Percentiles rank a stretch among this genome's conserved stretches.
Evolutionary conservation across 2,888 invertebrate species (phyloP).

Genomic region (Prenolepis imparis): DNA sequence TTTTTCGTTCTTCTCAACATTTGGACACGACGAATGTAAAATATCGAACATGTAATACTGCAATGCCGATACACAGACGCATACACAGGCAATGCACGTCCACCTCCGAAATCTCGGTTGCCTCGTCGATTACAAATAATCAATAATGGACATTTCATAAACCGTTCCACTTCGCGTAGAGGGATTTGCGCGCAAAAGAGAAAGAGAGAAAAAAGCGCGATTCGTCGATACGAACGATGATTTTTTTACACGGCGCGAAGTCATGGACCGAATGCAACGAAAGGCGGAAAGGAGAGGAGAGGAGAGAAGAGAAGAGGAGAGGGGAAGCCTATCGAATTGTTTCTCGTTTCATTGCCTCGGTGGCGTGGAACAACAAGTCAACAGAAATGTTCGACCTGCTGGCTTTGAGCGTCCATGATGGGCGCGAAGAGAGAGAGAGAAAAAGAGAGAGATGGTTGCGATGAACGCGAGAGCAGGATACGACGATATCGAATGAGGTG

Average conservation of each 20-base stretch:
- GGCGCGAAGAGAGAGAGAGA: constrained; percentile 27
- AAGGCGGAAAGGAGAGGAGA: neutral
- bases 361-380: constrained; percentile 60
- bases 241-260: constrained; percentile 56
- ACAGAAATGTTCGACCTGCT: constrained; percentile 55
- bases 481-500: constrained; percentile 23
- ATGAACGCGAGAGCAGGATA: constrained; percentile 27
- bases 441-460: constrained; percentile 3
- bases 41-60: constrained; percentile 8
- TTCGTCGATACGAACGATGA: constrained; percentile 56
- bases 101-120: constrained; percentile 36
- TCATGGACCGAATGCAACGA: constrained; percentile 43
- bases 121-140: constrained; percentile 45
- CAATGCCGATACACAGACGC: neutral
- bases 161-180: constrained; percentile 30
- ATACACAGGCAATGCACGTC: neutral
- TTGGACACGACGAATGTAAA: constrained; percentile 1
- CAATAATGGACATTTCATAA: constrained; percentile 45
- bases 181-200: constrained; percentile 7
- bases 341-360: constrained; percentile 72
- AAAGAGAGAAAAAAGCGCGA: constrained; percentile 25
- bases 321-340: constrained; percentile 67
- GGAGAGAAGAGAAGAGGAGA: neutral
- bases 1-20: constrained; percentile 18
- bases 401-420: constrained; percentile 53